Base-by-base conservation (phyloP, 92 coral and sea anemone genomes). In the Phenganax stokvisi region DNA sequence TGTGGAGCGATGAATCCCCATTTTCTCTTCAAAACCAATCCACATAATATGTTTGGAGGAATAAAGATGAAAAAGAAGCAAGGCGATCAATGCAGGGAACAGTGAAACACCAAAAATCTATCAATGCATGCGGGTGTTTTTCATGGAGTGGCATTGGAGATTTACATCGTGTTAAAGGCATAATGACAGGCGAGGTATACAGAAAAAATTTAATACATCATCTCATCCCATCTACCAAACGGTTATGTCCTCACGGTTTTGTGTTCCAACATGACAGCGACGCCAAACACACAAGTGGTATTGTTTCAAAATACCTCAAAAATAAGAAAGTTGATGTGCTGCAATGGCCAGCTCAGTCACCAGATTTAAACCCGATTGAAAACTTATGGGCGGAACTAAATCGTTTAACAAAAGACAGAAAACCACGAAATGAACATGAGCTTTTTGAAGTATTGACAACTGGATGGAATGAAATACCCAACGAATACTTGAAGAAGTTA, bases 331-430 rank as follows among this genome's bases (percentile, higher is more conserved):
- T 37, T 37, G 69, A 79, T 16, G 74, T 79, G 44, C n/a, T 79
- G 64, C 51, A 54, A 47, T 79, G 83, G 83, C 83, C 83, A 16
- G 44, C 83, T 61, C 83, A 79, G 60, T 54, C 67, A 20, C 56
- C 75, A 62, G 83, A 79, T 47, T 79, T 79, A 64, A 79, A 79
- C 64, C 83, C 83, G 6, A 79, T 79, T 53, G 74, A 79, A 64
- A 79, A 79, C 64, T 79, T 79, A 69, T 62, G 83, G 83, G 75
- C 75, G 0, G 73, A 79, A 27, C 75, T 79, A 8, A 79, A 79
- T 30, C 76, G 76, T n/a, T 47, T 71, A 1, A 65, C 28, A 3
- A 71, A 30, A 20, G 76, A 71, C n/a, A 52, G 76, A 11, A 71
- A 71, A 55, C 47, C 71, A 37, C 8, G 29, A 11, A 71, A 71